Percentiles rank a stretch among this genome's conserved stretches.
Conservation (phyloP, 2,888 invertebrate species). For the Amphipyra berbera region DNA sequence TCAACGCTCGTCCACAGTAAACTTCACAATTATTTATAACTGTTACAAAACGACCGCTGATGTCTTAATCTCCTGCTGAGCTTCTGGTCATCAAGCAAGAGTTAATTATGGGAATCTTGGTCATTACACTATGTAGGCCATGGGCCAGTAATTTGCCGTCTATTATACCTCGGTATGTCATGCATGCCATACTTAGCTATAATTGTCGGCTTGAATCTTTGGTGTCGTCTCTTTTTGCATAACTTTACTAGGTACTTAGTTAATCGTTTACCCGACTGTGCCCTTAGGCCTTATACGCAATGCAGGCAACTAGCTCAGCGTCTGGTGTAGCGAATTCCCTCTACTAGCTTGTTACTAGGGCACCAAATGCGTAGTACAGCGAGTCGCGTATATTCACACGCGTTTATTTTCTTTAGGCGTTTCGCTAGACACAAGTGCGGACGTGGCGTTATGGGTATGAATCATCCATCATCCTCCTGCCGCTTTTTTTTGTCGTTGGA, state of each 20-base stretch:
- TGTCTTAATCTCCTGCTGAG: constrained; percentile 42
- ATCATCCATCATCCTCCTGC: no score
- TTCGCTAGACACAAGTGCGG: no score
- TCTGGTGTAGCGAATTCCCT: no score
- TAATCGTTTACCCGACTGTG: neutral
- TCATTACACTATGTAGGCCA: constrained; percentile 31
- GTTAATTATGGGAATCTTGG: constrained; percentile 46
- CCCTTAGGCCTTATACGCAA: no score
- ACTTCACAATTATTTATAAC: constrained; percentile 14
- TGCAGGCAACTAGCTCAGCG: no score
- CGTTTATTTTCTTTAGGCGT: no score
- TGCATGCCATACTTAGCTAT: constrained; percentile 1
- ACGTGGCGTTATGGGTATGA: no score
- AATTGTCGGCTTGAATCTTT: neutral
- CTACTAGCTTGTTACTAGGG: no score
- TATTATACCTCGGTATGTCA: constrained; percentile 31
- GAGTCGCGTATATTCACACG: no score
- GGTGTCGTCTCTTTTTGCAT: neutral
- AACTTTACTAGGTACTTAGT: neutral
- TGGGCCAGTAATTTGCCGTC: constrained; percentile 28
- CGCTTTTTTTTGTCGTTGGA: no score
- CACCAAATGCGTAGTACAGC: no score
- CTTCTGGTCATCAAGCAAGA: constrained; percentile 42
- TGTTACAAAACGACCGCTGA: constrained; percentile 20
- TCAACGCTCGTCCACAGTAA: neutral